Evolutionary conservation across 2,113 vertebrate genomes (phyloP).

Genomic region (Gallinago undulata): DNA sequence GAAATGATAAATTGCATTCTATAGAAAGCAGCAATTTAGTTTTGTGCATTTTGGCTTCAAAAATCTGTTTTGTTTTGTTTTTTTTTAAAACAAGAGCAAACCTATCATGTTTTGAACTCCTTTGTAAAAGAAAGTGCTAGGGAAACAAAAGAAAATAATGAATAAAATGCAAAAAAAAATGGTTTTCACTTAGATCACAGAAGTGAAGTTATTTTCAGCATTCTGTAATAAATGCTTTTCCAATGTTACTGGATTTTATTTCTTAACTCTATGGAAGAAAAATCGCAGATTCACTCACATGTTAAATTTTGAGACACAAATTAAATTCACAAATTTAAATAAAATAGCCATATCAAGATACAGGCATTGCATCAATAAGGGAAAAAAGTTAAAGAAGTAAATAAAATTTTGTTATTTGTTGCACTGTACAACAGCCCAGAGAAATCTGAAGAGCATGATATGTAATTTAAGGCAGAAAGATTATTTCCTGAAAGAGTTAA

Average conservation of each 20-base stretch:
- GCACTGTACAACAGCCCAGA: neutral
- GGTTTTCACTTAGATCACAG: neutral
- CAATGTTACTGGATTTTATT: neutral
- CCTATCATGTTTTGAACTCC: neutral
- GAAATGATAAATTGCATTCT: neutral
- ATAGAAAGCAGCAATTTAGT: neutral
- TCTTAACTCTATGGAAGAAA: neutral
- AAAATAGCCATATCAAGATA: neutral
- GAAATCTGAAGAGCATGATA: neutral
- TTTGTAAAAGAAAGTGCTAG: neutral
- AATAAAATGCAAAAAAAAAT: neutral
- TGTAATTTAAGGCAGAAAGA: neutral
- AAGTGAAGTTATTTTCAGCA: neutral
- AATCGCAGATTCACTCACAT: neutral
- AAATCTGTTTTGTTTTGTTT: neutral
- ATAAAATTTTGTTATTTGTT: neutral
- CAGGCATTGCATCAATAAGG: neutral
- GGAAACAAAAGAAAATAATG: neutral
- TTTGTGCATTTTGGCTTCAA: neutral
- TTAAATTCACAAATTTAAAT: neutral
- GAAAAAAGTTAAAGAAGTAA: neutral
- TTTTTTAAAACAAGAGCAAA: neutral
- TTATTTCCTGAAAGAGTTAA: neutral
- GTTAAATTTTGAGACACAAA: neutral
- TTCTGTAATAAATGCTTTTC: neutral